Evolutionary conservation across 2,113 vertebrate genomes (phyloP).

Genomic region (Burhinus bistriatus): DNA sequence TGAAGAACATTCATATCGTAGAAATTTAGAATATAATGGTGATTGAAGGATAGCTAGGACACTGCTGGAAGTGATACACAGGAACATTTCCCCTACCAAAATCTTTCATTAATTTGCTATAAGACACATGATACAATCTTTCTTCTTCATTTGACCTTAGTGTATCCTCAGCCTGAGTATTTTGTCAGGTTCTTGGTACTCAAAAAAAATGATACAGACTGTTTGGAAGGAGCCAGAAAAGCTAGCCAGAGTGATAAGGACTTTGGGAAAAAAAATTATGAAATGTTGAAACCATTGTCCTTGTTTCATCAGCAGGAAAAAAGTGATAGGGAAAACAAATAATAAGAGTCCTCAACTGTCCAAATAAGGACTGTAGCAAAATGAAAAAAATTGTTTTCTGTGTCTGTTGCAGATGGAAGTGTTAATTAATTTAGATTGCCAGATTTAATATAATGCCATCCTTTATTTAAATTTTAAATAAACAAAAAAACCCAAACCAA

Average conservation of each 20-base stretch:
- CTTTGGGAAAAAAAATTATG: not conserved
- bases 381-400: not conserved
- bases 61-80: not conserved
- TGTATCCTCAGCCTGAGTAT: not conserved
- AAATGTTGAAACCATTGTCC: not conserved
- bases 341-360: not conserved
- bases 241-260: not conserved
- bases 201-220: not conserved
- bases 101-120: not conserved
- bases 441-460: not conserved
- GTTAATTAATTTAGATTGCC: not conserved
- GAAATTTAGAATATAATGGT: not conserved
- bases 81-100: not conserved
- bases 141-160: not conserved
- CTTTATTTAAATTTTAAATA: not conserved
- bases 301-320: not conserved
- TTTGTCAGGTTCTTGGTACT: not conserved
- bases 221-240: not conserved
- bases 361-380: not conserved
- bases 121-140: not conserved
- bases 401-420: not conserved
- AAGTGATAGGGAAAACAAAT: not conserved
- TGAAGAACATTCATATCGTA: not conserved
- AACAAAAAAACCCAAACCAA: not conserved
- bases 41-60: not conserved